Conservation (phyloP, 2,888 invertebrate species). For the Frankliniella fusca region DNA sequence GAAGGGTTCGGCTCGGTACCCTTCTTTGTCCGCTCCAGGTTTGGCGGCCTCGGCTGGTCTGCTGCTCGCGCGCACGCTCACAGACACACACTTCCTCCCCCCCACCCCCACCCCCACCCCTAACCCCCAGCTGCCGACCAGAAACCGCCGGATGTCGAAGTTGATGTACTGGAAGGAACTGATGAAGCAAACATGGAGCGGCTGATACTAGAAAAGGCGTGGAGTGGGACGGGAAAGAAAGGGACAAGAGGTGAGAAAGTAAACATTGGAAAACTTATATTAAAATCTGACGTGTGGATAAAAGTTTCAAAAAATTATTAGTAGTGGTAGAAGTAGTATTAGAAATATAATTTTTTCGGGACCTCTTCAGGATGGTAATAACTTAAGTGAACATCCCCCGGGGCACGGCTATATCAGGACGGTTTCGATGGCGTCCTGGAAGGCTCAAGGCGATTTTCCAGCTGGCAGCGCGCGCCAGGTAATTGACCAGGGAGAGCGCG, state of each 20-base stretch:
- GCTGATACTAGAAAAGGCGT: neutral
- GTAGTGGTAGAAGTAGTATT: no score
- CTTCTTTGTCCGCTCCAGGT: neutral
- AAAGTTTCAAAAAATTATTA: no score
- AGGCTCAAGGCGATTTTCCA: neutral
- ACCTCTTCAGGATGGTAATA: no score
- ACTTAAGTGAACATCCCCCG: no score
- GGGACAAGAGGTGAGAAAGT: no score
- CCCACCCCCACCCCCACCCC: neutral
- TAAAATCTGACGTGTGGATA: neutral
- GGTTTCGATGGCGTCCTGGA: no score
- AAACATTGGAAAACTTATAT: no score
- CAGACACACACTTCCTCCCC: neutral
- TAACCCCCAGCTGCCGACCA: neutral
- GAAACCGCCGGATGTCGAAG: neutral
- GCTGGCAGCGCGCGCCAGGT: neutral
- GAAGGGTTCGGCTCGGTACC: neutral
- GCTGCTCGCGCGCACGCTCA: no score
- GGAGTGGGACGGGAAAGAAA: neutral
- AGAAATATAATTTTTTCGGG: no score
- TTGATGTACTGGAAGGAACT: conserved; percentile 20
- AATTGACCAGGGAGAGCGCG: neutral
- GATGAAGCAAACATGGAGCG: conserved; percentile 22
- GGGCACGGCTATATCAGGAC: no score
- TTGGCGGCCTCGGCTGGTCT: no score